Evolutionary conservation across 2,113 vertebrate genomes (phyloP).

Genomic region (Gopherus evgoodei): DNA sequence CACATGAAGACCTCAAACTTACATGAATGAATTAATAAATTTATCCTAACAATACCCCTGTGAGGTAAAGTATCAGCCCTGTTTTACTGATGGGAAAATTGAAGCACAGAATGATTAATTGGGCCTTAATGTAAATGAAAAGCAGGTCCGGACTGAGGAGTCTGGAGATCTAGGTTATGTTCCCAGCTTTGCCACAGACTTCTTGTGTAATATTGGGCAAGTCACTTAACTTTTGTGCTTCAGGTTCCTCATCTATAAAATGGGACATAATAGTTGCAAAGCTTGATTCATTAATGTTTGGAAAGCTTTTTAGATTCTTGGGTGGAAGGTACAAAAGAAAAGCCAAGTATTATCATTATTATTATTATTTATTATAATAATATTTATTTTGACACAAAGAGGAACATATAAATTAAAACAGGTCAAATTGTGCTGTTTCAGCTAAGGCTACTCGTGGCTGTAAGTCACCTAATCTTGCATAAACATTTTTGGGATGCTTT

Average conservation of each 20-base stretch:
- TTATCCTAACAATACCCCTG: background rate
- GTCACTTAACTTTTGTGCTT: background rate
- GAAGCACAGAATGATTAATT: background rate
- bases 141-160: background rate
- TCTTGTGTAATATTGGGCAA: background rate
- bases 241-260: background rate
- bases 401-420: conserved; percentile 56
- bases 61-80: background rate
- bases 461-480: background rate
- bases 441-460: background rate
- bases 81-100: background rate
- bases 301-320: background rate
- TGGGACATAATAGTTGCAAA: background rate
- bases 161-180: background rate
- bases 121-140: background rate
- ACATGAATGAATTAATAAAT: background rate
- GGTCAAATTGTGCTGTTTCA: background rate
- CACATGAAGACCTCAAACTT: background rate
- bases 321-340: background rate
- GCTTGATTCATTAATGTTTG: background rate
- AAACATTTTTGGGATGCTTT: conserved; percentile 38
- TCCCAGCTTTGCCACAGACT: background rate
- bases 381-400: background rate
- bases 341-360: background rate
- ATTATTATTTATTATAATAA: background rate